phyloP scores from a whole-genome alignment of 2,888 invertebrate species.

The Hydraecia micacea region DNA sequence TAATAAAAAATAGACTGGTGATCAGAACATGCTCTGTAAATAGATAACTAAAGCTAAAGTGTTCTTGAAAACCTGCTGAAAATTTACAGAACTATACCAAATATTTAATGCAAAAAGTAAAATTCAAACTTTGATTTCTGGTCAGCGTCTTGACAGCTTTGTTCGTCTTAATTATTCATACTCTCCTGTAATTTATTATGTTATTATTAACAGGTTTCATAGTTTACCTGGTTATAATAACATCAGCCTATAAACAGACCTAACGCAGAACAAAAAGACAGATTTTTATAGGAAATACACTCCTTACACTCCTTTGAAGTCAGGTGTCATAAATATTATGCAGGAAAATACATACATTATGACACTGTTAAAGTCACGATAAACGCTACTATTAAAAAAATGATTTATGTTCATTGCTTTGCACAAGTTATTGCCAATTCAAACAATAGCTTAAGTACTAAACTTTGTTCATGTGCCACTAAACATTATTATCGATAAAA shows the following conservation, averaged over 20 bases:
- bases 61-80: background rate
- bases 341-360: background rate
- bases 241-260: background rate
- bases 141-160: constrained; percentile 12
- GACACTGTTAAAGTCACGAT: background rate
- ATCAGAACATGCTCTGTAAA: background rate
- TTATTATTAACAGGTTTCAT: background rate
- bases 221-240: background rate
- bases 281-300: background rate
- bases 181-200: constrained; percentile 2
- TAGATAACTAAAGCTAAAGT: background rate
- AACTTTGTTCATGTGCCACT: constrained; percentile 48
- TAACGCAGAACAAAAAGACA: background rate
- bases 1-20: too few species aligned
- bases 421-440: constrained; percentile 19
- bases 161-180: constrained; percentile 28
- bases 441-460: constrained; percentile 24
- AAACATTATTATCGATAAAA: constrained; percentile 53
- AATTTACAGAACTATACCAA: background rate
- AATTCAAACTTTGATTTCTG: constrained; percentile 8
- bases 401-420: constrained; percentile 1
- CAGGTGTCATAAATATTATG: constrained; percentile 2
- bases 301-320: background rate
- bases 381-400: background rate
- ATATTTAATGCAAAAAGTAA: constrained; percentile 29